Evolutionary conservation across 2,113 vertebrate species (phyloP), one percentile per base, ranked within the genome.

Genomic region (Polyodon spathula): DNA sequence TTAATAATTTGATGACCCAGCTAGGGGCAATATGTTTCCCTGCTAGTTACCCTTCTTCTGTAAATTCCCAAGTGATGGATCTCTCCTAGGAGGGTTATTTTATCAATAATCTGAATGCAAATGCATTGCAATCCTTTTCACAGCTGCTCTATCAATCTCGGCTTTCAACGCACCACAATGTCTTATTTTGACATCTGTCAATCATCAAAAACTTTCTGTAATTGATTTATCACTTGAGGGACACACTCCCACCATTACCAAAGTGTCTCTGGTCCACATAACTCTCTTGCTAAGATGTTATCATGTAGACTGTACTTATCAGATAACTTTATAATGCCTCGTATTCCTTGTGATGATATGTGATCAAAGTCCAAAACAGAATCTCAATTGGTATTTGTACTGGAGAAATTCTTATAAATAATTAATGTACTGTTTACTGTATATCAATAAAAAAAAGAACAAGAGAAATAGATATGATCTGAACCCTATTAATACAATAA

Each of bases 31-130:
- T 27, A 27, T 27, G 27, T 27, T 3, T 3, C 27, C 27, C 27
- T 27, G 27, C 27, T 27, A 27, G 27, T 27, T 27, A 27, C 27
- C 3, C 27, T 27, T n/a, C n/a, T n/a, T 27, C 27, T 27, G 27
- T 27, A 27, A 27, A 53, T 73, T 62, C 62, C 59, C 67, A 68
- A 60, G 59, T 65, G 63, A 77, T 67, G 72, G 72, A 74, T 76
- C 67, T 67, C 14, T 10, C 56, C 5, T 15, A 42, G 69, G 63
- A 63, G 73, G 68, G 57, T 69, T 68, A 81, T 76, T 70, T 81
- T 77, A 77, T 70, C 76, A 58, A 58, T 71, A 63, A 78, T 81
- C 79, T 71, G 68, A 73, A 73, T 62, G 66, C 61, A 74, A 70
- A 73, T 71, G 69, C 59, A 76, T 66, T 40, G 61, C 60, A 64